Conservation (phyloP, 2,888 invertebrate species). For the Drosophila falleni region DNA sequence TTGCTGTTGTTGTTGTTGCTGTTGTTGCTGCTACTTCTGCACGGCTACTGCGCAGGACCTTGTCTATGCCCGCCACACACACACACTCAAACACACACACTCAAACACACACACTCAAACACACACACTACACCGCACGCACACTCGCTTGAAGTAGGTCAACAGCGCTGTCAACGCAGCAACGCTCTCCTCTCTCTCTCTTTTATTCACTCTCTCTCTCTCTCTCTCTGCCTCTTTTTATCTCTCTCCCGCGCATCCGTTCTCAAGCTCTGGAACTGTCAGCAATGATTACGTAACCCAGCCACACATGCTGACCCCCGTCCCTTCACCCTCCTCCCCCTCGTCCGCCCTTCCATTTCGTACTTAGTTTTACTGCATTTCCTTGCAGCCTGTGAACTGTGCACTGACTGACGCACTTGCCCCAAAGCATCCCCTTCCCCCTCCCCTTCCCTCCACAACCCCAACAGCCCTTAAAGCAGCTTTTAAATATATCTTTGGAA, state of each 20-base stretch:
- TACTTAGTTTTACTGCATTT: slow-evolving; percentile 66
- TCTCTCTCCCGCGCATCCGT: slow-evolving; percentile 43
- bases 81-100: slow-evolving; percentile 29
- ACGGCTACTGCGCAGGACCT: slow-evolving; percentile 73
- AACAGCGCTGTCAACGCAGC: slow-evolving; percentile 59
- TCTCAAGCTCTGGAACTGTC: slow-evolving; percentile 52
- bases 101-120: slow-evolving; percentile 22
- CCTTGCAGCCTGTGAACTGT: slow-evolving; percentile 60
- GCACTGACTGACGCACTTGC: slow-evolving; percentile 4
- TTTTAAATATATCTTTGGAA: slow-evolving; percentile 13
- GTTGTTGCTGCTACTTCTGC: slow-evolving; percentile 43
- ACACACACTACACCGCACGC: slow-evolving; percentile 40
- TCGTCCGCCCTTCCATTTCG: background rate
- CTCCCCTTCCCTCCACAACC: too few relatives aligned
- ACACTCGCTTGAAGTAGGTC: slow-evolving; percentile 69
- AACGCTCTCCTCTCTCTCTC: slow-evolving; percentile 19
- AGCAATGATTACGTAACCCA: slow-evolving; percentile 73
- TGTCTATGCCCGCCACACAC: slow-evolving; percentile 54
- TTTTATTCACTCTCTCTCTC: slow-evolving; percentile 14
- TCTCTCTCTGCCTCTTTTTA: slow-evolving; percentile 4
- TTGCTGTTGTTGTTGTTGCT: slow-evolving; percentile 26
- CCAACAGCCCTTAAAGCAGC: slow-evolving; percentile 5
- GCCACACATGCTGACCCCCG: slow-evolving; percentile 42
- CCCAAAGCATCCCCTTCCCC: background rate
- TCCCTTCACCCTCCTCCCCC: slow-evolving; percentile 2